Conservation (phyloP, 2,113 vertebrate species). For the Quiscalus mexicanus region DNA sequence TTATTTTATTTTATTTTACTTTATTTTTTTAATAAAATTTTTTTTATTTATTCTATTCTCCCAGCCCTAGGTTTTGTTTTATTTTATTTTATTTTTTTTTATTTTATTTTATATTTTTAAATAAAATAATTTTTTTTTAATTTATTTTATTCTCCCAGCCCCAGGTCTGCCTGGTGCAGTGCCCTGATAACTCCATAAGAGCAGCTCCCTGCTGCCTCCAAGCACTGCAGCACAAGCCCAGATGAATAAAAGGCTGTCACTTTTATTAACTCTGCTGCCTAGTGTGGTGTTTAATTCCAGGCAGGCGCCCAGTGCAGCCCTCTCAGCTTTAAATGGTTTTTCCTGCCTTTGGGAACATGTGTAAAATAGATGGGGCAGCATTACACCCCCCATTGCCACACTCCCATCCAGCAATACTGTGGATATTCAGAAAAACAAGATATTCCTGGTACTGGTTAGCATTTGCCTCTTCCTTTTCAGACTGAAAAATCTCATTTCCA, state of each 20-base stretch:
- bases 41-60: no score
- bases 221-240: not conserved
- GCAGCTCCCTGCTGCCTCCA: not conserved
- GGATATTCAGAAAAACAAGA: not conserved
- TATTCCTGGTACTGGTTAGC: not conserved
- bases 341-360: not conserved
- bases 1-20: no score
- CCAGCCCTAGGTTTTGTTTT: no score
- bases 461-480: not conserved
- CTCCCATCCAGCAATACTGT: not conserved
- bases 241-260: constrained; percentile 19
- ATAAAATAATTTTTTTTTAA: no score
- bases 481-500: not conserved
- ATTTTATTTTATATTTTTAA: no score
- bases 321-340: not conserved
- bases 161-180: not conserved
- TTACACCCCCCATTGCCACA: not conserved
- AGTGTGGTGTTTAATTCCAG: not conserved
- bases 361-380: not conserved
- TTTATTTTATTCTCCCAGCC: not conserved
- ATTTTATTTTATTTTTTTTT: no score
- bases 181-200: not conserved
- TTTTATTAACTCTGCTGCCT: constrained; percentile 48
- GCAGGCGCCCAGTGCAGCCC: not conserved
- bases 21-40: no score